These are phyloP conservation scores for Macheiramphus alcinus DNA, from an alignment of 2,113 vertebrate genomes.

Conservation along the genomic window DNA sequence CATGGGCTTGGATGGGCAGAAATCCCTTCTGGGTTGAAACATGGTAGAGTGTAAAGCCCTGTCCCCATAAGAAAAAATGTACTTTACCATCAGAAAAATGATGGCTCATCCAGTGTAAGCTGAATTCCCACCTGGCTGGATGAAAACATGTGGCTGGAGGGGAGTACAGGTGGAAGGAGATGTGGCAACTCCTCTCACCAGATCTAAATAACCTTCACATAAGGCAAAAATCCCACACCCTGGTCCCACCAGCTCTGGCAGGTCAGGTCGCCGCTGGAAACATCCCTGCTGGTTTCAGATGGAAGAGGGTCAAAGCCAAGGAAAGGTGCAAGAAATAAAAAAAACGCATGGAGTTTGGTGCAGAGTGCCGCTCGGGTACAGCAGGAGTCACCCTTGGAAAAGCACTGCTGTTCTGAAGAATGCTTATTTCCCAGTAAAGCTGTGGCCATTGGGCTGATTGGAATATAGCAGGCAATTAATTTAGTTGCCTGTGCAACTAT, in stretches of 20 bases:
- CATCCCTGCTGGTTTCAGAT: background rate
- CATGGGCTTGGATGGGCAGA: background rate
- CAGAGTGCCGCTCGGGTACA: accelerated
- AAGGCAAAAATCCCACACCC: background rate
- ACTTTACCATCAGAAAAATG: background rate
- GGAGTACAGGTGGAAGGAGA: background rate
- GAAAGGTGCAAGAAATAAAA: background rate
- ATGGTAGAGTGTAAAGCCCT: background rate
- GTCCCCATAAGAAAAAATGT: background rate
- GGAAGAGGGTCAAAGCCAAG: background rate
- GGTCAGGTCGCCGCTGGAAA: background rate
- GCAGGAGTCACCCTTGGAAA: background rate
- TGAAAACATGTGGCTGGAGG: background rate
- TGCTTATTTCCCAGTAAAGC: background rate
- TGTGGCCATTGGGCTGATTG: background rate
- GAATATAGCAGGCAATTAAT: background rate
- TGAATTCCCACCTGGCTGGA: background rate
- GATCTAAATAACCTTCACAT: background rate
- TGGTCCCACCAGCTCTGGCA: background rate
- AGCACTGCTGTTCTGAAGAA: background rate
- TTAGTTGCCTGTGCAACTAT: background rate
- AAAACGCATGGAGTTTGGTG: background rate
- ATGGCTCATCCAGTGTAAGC: background rate
- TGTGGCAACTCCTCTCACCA: background rate
- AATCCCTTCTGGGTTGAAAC: background rate